Evolutionary conservation across 2,113 vertebrate species (phyloP).

Genomic region (Perca fluviatilis): DNA sequence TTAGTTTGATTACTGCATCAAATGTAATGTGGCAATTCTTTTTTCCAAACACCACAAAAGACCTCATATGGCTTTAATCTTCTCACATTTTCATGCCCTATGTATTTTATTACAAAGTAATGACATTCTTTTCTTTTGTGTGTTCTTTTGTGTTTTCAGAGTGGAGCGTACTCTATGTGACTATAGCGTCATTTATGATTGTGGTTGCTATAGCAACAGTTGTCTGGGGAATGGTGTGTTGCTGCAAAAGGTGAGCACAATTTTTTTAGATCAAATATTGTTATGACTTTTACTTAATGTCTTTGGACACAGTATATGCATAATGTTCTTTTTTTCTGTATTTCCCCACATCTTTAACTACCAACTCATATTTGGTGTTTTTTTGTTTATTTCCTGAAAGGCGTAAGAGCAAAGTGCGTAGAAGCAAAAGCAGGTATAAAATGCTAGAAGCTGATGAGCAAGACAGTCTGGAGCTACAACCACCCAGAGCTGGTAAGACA

Average conservation of each 20-base stretch:
- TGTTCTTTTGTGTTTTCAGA: too few species aligned
- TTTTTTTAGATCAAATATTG: not conserved
- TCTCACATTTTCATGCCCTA: not conserved
- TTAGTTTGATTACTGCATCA: not conserved
- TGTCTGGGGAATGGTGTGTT: slow-evolving; percentile 93
- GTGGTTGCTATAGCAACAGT: slow-evolving; percentile 92
- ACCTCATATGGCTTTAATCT: not conserved
- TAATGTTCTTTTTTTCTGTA: too few species aligned
- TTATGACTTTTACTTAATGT: not conserved
- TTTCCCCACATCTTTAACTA: not conserved
- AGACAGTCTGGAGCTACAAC: slow-evolving; percentile 93
- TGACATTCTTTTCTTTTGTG: not conserved
- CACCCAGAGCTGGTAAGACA: slow-evolving; percentile 88
- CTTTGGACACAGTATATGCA: not conserved
- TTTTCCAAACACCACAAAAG: too few species aligned
- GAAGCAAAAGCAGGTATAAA: slow-evolving; percentile 96
- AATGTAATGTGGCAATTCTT: too few species aligned
- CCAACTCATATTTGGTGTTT: not conserved
- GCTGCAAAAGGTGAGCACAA: slow-evolving; percentile 90
- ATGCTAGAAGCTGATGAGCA: slow-evolving; percentile 94
- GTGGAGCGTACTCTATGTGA: slow-evolving; percentile 98
- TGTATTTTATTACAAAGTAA: not conserved
- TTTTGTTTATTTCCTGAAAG: slow-evolving; percentile 72
- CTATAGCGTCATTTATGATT: slow-evolving; percentile 94
- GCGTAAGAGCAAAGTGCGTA: slow-evolving; percentile 90